Percentiles rank a stretch among this genome's conserved stretches.
Evolutionary conservation across 2,113 vertebrate genomes (phyloP).

Genomic region (Fulica atra): DNA sequence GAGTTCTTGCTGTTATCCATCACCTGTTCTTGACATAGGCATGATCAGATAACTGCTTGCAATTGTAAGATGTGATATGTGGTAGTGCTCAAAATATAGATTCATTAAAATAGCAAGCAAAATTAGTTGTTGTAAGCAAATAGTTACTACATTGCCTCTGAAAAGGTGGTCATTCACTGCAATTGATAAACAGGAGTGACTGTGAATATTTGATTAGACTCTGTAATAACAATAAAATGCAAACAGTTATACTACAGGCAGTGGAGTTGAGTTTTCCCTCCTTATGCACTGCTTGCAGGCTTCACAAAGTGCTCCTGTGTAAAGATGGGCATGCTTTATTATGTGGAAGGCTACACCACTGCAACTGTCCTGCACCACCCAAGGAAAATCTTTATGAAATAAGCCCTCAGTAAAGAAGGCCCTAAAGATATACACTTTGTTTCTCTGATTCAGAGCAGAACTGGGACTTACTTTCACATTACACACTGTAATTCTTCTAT

Average conservation of each 20-base stretch:
- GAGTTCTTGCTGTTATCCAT: not conserved
- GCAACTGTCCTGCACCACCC: not conserved
- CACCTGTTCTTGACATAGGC: not conserved
- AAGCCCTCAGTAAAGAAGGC: not conserved
- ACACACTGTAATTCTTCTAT: not conserved
- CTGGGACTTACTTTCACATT: not conserved
- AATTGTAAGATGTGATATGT: not conserved
- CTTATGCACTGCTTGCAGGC: not conserved
- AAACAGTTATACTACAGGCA: not conserved
- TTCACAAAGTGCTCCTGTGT: not conserved
- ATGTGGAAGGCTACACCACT: not conserved
- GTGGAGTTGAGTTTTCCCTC: not conserved
- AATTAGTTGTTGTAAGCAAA: not conserved
- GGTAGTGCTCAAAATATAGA: not conserved
- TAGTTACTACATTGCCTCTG: not conserved
- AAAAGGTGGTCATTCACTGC: not conserved
- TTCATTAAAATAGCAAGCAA: not conserved
- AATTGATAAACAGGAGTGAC: rapidly evolving
- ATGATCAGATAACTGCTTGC: not conserved
- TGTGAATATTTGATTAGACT: not conserved
- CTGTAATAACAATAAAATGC: not conserved
- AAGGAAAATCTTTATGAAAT: not conserved
- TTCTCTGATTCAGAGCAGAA: not conserved
- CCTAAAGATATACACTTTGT: not conserved
- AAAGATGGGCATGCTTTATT: not conserved